These are phyloP conservation scores for Rhagonycha lutea DNA, from an alignment of 2,888 invertebrate species.

Conservation along the genomic window DNA sequence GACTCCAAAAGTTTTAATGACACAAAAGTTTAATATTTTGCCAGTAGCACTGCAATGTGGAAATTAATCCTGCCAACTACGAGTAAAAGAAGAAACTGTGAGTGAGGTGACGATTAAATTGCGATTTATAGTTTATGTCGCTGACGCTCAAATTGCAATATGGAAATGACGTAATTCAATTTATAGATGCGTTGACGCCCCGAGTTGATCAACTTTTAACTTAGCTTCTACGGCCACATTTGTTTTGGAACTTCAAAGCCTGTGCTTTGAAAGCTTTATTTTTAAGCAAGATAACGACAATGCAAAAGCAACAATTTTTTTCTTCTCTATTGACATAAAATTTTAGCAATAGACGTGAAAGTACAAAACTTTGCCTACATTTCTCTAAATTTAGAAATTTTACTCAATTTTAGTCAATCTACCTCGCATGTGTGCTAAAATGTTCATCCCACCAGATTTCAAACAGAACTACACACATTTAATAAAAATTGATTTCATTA, in stretches of 20 bases:
- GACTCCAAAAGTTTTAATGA: not conserved
- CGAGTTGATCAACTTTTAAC: not conserved
- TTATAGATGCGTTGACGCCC: not conserved
- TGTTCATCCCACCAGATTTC: too few relatives aligned
- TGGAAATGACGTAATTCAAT: not conserved
- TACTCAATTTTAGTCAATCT: too few relatives aligned
- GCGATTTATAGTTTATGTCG: not conserved
- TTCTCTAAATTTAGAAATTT: too few relatives aligned
- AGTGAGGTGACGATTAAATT: not conserved
- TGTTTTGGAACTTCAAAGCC: not conserved
- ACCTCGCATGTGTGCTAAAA: too few relatives aligned
- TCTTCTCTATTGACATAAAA: too few relatives aligned
- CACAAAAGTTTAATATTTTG: not conserved
- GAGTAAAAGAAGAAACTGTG: not conserved
- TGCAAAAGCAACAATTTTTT: too few relatives aligned
- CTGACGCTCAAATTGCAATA: not conserved
- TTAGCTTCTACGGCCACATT: not conserved
- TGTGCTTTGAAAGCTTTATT: not conserved
- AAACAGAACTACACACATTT: too few relatives aligned
- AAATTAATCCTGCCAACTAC: not conserved
- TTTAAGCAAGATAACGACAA: too few relatives aligned
- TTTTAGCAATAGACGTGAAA: too few relatives aligned
- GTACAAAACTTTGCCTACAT: too few relatives aligned
- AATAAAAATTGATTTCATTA: too few relatives aligned
- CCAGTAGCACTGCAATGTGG: not conserved